phyloP scores from a whole-genome alignment of 92 coral and sea anemone genomes.

The Porites lobata region DNA sequence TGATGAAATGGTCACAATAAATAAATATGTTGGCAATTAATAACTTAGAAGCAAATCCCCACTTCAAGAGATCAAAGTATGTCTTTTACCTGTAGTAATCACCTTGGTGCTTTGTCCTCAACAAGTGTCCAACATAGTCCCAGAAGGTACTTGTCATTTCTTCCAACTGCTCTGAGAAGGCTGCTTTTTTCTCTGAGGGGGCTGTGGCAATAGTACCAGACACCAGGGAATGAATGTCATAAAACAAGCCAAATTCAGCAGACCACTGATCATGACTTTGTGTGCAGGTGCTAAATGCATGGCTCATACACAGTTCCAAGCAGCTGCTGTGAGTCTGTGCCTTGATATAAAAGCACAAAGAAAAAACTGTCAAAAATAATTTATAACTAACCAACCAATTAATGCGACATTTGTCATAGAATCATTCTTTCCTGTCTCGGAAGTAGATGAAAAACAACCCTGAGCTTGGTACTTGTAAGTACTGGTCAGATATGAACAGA shows the following conservation, averaged over 20 bases:
- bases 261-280: conserved; percentile 42
- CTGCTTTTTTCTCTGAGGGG: conserved; percentile 13
- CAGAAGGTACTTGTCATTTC: conserved; percentile 32
- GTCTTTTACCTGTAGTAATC: conserved; percentile 47
- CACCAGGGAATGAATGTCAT: conserved; percentile 37
- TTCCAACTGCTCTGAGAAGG: conserved; percentile 19
- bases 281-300: conserved; percentile 48
- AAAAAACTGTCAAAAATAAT: neutral
- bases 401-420: too few species aligned
- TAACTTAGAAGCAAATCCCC: too few species aligned
- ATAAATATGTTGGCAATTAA: too few species aligned
- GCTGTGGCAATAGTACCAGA: conserved; percentile 29
- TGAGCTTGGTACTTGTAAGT: too few species aligned
- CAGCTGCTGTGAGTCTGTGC: conserved; percentile 39
- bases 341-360: conserved; percentile 2
- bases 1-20: too few species aligned
- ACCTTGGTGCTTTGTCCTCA: conserved; percentile 62
- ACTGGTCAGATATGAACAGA: too few species aligned
- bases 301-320: conserved; percentile 48
- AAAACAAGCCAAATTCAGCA: conserved; percentile 14
- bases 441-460: too few species aligned
- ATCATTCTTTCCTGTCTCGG: too few species aligned
- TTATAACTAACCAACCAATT: neutral
- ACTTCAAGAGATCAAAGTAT: neutral
- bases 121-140: conserved; percentile 53